Evolutionary conservation across 2,113 vertebrate genomes (phyloP), one percentile per base, ranked within the genome.

Genomic region (Actenoides lindsayi): DNA sequence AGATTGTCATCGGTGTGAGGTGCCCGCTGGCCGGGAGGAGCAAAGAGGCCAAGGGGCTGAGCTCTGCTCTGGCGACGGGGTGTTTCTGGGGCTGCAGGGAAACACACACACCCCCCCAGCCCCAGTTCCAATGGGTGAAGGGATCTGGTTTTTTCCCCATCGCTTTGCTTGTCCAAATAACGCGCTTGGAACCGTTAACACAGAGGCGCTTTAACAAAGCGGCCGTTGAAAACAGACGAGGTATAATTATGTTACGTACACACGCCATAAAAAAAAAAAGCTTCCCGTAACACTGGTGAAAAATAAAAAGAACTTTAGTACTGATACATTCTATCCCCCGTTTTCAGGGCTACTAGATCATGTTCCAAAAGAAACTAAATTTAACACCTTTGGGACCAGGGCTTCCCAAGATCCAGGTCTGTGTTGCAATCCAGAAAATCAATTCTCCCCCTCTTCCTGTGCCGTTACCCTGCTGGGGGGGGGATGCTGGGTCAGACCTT

Each of bases 321-420:
- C 91, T 60, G 89, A 75, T 88, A 90, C 91, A 92, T 90, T 94
- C 94, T 93, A 81, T 93, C 83, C 83, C 95, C 77, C 87, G 39
- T 81, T 96, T 87, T 92, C 87, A 96, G 94, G 94, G 93, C 91
- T 96, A 94, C 91, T 84, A 59, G 90, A 63, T 91, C 79, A 90
- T 93, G 94, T 96, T 96, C 94, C 95, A 90, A 96, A 96, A 94
- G 94, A 97, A 97, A 96, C 93, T 92, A 87, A 92, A 90, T 94
- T 68, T 79, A 93, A 92, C 91, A 87, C 84, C 94, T 96, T 83
- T 84, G 93, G 91, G 94, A 94, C 53, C 80, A 83, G 78, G 59
- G 89, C 46, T 94, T 91, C 89, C 91, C 81, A 77, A 94, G 89
- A 83, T 83, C 87, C 68, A 51, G 83, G 68, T 11, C 76, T 94